Conservation (phyloP, 1,140 invertebrate genomes). For the Bicyclus anynana region DNA sequence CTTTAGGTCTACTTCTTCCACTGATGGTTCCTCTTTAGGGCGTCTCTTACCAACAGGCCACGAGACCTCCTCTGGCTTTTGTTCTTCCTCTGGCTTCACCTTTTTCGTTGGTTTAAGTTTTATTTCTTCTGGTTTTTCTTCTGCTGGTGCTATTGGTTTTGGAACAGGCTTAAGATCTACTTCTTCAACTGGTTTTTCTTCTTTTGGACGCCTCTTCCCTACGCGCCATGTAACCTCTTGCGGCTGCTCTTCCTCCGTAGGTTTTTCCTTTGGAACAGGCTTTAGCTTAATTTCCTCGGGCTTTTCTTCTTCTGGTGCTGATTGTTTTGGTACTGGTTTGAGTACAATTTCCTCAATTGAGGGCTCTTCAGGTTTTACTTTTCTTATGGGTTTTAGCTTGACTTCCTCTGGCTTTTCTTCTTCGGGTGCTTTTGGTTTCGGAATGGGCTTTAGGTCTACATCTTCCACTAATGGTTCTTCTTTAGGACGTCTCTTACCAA, state of each 20-base stretch:
- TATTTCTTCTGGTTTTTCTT: constrained; percentile 24
- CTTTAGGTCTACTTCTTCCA: constrained; percentile 21
- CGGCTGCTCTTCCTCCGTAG: neutral
- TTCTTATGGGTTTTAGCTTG: constrained; percentile 17
- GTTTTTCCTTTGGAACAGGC: constrained; percentile 6
- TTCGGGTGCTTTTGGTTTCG: constrained; percentile 15
- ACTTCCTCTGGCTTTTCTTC: constrained; percentile 9
- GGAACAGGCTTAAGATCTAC: constrained; percentile 22
- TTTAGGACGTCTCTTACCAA: no score
- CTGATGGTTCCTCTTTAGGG: constrained; percentile 36
- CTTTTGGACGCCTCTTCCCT: constrained; percentile 18
- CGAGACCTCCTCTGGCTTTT: constrained; percentile 34
- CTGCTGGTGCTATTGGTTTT: constrained; percentile 22
- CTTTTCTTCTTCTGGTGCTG: neutral
- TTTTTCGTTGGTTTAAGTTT: no score
- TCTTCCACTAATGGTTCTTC: constrained; percentile 40
- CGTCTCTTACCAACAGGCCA: neutral
- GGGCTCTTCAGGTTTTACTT: neutral
- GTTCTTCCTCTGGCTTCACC: no score
- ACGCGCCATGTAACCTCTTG: constrained; percentile 4
- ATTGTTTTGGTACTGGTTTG: no score
- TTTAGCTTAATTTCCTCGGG: constrained; percentile 23
- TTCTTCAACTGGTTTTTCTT: constrained; percentile 54
- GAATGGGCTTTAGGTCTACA: constrained; percentile 21
- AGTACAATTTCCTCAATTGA: neutral